These are phyloP conservation scores for Pantherophis vulpinus DNA, from an alignment of 2,797 vertebrate genomes.

Conservation along the genomic window DNA sequence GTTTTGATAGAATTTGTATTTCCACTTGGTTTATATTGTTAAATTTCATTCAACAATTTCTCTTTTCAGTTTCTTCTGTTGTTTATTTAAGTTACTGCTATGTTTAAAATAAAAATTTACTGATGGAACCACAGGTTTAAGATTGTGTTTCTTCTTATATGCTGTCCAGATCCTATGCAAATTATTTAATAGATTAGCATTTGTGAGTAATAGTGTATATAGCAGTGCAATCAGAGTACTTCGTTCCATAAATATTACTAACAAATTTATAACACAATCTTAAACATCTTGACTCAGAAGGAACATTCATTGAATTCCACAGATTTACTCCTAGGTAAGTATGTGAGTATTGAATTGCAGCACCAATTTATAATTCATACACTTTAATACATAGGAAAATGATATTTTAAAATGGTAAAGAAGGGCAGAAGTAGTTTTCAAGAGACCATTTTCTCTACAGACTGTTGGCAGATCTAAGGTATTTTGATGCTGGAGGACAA, in stretches of 20 bases:
- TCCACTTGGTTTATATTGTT: slow-evolving; percentile 54
- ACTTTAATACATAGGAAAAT: neutral
- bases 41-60: slow-evolving; percentile 42
- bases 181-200: neutral
- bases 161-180: neutral
- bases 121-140: slow-evolving; percentile 52
- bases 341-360: neutral
- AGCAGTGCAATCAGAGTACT: neutral
- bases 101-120: slow-evolving; percentile 71
- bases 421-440: neutral
- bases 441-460: neutral
- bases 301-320: neutral
- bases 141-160: neutral
- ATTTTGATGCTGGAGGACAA: neutral
- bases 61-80: slow-evolving; percentile 46
- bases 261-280: neutral
- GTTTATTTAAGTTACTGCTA: slow-evolving; percentile 39
- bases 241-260: neutral
- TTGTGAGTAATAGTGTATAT: neutral
- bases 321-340: neutral
- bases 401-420: neutral
- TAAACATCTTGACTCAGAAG: neutral
- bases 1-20: slow-evolving; percentile 49
- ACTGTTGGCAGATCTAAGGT: neutral
- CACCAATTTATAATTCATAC: neutral